Evolutionary conservation across 2,113 vertebrate species (phyloP).

Genomic region (Meleagris gallopavo): DNA sequence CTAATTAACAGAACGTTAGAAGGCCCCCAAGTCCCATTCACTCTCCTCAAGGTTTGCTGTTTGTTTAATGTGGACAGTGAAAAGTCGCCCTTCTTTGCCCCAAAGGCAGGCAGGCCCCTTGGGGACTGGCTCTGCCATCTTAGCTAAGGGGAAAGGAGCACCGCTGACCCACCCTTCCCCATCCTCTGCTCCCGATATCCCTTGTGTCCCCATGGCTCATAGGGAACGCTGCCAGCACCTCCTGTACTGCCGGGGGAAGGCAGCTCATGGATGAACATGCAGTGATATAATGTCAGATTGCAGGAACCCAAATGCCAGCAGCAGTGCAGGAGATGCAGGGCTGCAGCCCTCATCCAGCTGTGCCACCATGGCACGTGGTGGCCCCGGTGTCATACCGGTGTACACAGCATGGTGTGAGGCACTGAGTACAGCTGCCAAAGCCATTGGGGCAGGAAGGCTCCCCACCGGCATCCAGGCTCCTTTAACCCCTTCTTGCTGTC

Average conservation of each 20-base stretch:
- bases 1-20: constrained; percentile 38
- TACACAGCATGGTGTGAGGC: neutral
- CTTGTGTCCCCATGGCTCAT: neutral
- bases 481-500: constrained; percentile 52
- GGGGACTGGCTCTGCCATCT: neutral
- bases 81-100: neutral
- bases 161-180: neutral
- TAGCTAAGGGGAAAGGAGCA: neutral
- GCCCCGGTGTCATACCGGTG: neutral
- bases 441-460: constrained; percentile 54
- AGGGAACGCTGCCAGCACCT: neutral
- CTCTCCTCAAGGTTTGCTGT: neutral
- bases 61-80: neutral
- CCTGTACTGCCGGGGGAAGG: neutral
- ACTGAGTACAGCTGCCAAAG: constrained; percentile 46
- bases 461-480: constrained; percentile 40
- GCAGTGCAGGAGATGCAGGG: too few relatives aligned
- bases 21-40: neutral
- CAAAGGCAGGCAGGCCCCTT: neutral
- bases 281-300: too few relatives aligned
- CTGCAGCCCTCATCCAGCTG: neutral
- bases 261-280: neutral
- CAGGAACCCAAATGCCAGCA: too few relatives aligned
- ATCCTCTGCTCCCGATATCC: neutral
- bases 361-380: neutral